Conservation (phyloP, 2,797 vertebrate species). For the Merluccius polli region DNA sequence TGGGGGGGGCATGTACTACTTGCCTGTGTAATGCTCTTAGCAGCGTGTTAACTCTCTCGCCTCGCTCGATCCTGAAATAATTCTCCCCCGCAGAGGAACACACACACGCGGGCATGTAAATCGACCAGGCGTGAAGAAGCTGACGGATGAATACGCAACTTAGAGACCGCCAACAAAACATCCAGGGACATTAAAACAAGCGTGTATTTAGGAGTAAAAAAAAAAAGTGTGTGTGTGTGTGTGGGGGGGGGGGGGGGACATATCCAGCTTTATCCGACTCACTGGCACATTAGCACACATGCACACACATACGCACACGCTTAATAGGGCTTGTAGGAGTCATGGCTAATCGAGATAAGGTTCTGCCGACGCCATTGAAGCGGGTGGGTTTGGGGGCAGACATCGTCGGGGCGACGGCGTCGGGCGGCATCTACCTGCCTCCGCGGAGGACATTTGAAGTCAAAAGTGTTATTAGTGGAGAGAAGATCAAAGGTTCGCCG, state of each 20-base stretch:
- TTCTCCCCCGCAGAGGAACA: not conserved
- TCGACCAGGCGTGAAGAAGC: slow-evolving; percentile 28
- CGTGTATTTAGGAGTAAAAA: not conserved
- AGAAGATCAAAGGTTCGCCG: slow-evolving; percentile 59
- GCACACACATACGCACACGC: not conserved
- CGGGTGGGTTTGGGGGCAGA: not conserved
- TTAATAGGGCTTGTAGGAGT: not conserved
- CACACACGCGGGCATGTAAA: slow-evolving; percentile 18
- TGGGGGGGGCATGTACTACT: not conserved
- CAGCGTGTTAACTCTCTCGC: not conserved
- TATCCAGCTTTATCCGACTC: not conserved
- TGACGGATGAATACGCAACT: slow-evolving; percentile 27
- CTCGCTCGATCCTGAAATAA: not conserved
- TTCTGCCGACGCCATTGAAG: not conserved
- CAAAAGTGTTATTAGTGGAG: slow-evolving; percentile 51
- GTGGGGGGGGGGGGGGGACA: not conserved
- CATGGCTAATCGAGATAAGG: not conserved
- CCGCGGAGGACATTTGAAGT: slow-evolving; percentile 64
- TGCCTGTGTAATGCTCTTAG: not conserved
- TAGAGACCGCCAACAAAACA: slow-evolving; percentile 16
- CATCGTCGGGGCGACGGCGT: slow-evolving; percentile 33
- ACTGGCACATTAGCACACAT: not conserved
- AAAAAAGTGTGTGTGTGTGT: not conserved
- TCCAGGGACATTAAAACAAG: slow-evolving; percentile 1
- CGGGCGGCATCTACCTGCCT: slow-evolving; percentile 54